Evolutionary conservation across 1,140 invertebrate genomes (phyloP).

Genomic region (Pogonomyrmex californicus): DNA sequence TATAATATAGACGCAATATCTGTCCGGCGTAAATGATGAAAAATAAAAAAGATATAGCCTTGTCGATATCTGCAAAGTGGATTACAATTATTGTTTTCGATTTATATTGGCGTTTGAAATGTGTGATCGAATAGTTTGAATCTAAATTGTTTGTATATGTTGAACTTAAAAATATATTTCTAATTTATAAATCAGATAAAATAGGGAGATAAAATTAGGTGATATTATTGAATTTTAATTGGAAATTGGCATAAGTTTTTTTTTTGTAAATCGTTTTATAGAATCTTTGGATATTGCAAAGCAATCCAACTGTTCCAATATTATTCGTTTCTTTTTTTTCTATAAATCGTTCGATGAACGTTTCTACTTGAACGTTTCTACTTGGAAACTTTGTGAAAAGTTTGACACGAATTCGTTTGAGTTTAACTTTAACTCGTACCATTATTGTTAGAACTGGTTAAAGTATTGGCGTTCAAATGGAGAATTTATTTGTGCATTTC

Average conservation of each 20-base stretch:
- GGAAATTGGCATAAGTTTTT: neutral
- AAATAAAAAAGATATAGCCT: slow-evolving; percentile 10
- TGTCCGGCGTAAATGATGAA: neutral
- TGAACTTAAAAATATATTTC: neutral
- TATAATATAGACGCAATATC: slow-evolving; percentile 1
- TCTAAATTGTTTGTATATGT: neutral
- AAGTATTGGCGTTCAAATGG: neutral
- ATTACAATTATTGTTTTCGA: slow-evolving; percentile 11
- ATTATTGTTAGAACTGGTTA: neutral
- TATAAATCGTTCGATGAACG: slow-evolving; percentile 1
- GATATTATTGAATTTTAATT: neutral
- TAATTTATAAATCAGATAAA: neutral
- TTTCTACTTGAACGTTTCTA: neutral
- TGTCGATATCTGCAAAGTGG: neutral
- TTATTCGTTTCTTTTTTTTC: neutral
- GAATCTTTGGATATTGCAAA: neutral
- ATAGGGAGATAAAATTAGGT: neutral
- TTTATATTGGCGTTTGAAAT: neutral
- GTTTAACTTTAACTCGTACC: neutral
- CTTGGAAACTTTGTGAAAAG: neutral
- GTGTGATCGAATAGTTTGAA: neutral
- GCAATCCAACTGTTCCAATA: neutral
- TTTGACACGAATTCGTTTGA: neutral
- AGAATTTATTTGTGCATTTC: neutral
- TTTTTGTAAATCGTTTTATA: neutral